Percentiles rank a stretch among this genome's conserved stretches.
Evolutionary conservation across 2,888 invertebrate species (phyloP).

Genomic region (Melinopterus prodromus): DNA sequence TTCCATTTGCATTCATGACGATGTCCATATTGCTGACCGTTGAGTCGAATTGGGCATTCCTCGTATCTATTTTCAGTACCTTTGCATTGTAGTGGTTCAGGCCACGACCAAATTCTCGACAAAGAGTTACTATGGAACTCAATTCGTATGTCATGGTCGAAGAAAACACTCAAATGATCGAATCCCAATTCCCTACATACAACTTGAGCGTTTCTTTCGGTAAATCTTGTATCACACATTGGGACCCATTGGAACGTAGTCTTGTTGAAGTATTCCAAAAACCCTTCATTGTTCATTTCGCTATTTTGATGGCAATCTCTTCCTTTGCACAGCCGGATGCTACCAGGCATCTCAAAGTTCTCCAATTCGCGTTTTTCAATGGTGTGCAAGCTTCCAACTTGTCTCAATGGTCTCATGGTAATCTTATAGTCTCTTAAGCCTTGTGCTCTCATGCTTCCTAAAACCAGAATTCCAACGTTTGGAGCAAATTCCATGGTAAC

Average conservation of each 20-base stretch:
- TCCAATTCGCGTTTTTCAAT: constrained; percentile 64
- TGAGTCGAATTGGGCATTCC: constrained; percentile 87
- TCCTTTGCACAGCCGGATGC: constrained; percentile 82
- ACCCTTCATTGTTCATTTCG: constrained; percentile 77
- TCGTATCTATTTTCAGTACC: constrained; percentile 80
- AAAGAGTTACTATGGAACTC: constrained; percentile 90
- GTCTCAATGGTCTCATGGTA: constrained; percentile 73
- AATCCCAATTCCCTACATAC: constrained; percentile 93
- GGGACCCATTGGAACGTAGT: constrained; percentile 98
- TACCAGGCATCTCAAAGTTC: constrained; percentile 65
- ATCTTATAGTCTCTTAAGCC: constrained; percentile 82
- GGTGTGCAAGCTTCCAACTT: constrained; percentile 51
- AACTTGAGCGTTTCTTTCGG: constrained; percentile 95
- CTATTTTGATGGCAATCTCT: constrained; percentile 70
- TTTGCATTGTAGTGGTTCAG: constrained; percentile 87
- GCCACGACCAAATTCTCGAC: constrained; percentile 92
- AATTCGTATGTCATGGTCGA: constrained; percentile 84
- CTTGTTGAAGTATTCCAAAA: constrained; percentile 92
- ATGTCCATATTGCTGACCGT: constrained; percentile 88
- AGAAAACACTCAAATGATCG: constrained; percentile 88
- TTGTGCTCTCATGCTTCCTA: constrained; percentile 87
- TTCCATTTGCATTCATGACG: constrained; percentile 89
- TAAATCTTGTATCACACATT: constrained; percentile 94
- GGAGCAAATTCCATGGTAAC: constrained; percentile 93
- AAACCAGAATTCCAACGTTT: constrained; percentile 93